Conservation (phyloP, 2,797 vertebrate species). For the Salarias fasciatus region DNA sequence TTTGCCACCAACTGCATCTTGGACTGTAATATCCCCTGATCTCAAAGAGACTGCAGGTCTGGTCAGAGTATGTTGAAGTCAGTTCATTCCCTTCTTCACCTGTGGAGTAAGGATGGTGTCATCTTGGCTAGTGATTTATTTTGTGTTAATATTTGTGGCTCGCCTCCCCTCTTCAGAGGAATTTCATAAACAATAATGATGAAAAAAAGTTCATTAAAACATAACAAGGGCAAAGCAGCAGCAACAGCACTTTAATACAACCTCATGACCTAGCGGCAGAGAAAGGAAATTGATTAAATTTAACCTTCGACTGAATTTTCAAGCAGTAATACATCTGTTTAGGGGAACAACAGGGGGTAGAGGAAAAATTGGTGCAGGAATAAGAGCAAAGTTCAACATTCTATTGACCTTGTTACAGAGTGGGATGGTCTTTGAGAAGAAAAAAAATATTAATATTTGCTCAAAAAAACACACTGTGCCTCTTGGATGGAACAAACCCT, state of each 20-base stretch:
- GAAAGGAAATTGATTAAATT: conserved; percentile 24
- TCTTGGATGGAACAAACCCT: conserved; percentile 10
- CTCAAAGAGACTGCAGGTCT: conserved; percentile 33
- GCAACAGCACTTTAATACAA: conserved; percentile 10
- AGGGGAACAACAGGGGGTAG: conserved; percentile 4
- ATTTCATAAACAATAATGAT: background rate
- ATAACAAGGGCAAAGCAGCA: conserved; percentile 16
- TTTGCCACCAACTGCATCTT: conserved; percentile 37
- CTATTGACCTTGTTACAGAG: conserved; percentile 35
- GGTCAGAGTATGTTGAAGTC: conserved; percentile 10
- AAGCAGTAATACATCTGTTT: background rate
- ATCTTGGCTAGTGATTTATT: conserved; percentile 5
- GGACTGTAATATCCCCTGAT: conserved; percentile 25
- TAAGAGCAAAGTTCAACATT: conserved; percentile 30
- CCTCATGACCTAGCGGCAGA: conserved; percentile 8
- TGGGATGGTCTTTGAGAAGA: conserved; percentile 11
- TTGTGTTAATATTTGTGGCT: conserved; percentile 1
- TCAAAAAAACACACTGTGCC: conserved; percentile 25
- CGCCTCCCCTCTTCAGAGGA: conserved; percentile 5
- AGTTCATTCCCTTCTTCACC: conserved; percentile 27
- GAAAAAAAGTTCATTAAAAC: conserved; percentile 18
- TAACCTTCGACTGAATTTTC: conserved; percentile 23
- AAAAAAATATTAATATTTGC: conserved; percentile 33
- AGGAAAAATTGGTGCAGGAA: conserved; percentile 23
- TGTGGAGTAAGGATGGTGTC: background rate